phyloP scores from a whole-genome alignment of 2,888 invertebrate species.

The Blera fallax region DNA sequence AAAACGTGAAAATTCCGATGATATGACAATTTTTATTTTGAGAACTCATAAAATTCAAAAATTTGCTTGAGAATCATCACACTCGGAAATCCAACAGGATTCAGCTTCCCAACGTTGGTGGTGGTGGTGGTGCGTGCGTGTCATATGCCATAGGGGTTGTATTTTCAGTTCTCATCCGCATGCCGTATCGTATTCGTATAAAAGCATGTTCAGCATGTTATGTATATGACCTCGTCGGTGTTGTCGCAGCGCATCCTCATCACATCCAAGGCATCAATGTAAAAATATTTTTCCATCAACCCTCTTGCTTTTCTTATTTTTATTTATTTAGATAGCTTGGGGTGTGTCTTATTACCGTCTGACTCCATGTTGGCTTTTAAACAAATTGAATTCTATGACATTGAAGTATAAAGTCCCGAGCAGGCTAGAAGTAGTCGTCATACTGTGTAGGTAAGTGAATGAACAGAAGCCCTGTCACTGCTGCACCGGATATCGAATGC shows the following conservation, averaged over 20 bases:
- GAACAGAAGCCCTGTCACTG: background rate
- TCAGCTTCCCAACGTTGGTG: background rate
- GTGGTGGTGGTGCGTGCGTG: conserved; percentile 38
- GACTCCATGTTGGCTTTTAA: conserved; percentile 63
- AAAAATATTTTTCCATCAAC: conserved; percentile 56
- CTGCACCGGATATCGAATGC: conserved; percentile 58
- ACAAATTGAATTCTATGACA: conserved; percentile 70
- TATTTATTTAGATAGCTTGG: conserved; percentile 57
- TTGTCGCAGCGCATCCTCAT: background rate
- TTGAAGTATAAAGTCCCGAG: conserved; percentile 10
- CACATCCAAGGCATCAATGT: conserved; percentile 55
- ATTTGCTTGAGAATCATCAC: conserved; percentile 1
- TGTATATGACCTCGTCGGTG: conserved; percentile 45
- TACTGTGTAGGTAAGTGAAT: background rate
- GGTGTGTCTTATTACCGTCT: conserved; percentile 58
- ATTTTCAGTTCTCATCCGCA: conserved; percentile 7
- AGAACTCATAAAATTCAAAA: background rate
- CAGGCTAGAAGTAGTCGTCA: background rate
- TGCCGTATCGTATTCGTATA: conserved; percentile 59
- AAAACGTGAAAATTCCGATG: background rate
- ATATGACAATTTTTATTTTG: background rate
- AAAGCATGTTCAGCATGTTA: conserved; percentile 61
- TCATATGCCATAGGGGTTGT: conserved; percentile 21
- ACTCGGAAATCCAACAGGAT: background rate
- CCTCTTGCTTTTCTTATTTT: conserved; percentile 33